Evolutionary conservation across 1,140 invertebrate genomes (phyloP), one percentile per base, ranked within the genome.

Genomic region (Heliothis subflexa): DNA sequence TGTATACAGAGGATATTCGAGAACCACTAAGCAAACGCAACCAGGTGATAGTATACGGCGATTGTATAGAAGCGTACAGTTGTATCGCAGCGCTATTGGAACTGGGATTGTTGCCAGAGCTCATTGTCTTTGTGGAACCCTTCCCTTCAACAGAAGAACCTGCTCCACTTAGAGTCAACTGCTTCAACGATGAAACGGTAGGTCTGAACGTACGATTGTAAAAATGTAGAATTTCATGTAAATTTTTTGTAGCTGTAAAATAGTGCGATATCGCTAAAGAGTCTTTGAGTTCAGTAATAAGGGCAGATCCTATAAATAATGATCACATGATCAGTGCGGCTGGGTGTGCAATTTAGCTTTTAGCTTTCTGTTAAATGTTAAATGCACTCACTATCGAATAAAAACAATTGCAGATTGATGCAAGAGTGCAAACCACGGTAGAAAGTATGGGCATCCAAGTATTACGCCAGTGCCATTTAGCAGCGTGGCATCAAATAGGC

Each of bases 21-120:
- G 33, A 68, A 28, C 62, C 14, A 73, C 68, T 90, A 10, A 84
- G 82, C 54, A 79, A 81, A 54, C 55, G 88, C 0, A 91, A 90
- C 40, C 85, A 73, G 11, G 95, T 97, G 25, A 86, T 97, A 0
- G 94, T 97, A 2, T 96, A 97, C 85, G 96, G 96, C 1, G 92
- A 95, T 50, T 95, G 93, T 78, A 84, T 97, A 21, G 95, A 96
- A 79, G 95, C 95, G 10, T 96, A 96, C 80, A 95, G 93, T 66
- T 96, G 96, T 64, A 84, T 97, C 2, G 92, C 95, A 10, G 95
- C 95, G 1, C 85, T 97, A 2, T 81, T 96, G 0, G 93, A 95
- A 55, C 85, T 95, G 18, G 96, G 96, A 0, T 77, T 97, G 1
- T 78, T 90, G 0, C 87, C 92, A 3, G 79, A 89, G 0, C 90